These are phyloP conservation scores for Chloroceryle amazona DNA, from an alignment of 2,797 vertebrate genomes.

Conservation along the genomic window DNA sequence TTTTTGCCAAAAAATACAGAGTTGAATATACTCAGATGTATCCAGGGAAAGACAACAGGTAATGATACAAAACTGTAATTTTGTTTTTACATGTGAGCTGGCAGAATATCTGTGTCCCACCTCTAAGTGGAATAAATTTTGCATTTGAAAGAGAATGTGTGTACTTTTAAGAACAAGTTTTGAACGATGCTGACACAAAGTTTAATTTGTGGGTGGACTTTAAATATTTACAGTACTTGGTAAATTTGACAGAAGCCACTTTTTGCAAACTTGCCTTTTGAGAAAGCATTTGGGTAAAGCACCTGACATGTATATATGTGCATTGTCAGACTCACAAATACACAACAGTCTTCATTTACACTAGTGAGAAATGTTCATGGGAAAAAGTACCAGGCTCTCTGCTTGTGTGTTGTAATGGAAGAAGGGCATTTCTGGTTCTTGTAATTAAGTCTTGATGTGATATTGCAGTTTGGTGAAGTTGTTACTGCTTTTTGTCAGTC, in stretches of 20 bases:
- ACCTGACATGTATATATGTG: background rate
- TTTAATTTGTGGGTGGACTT: background rate
- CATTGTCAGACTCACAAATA: background rate
- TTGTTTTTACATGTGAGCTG: background rate
- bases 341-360: background rate
- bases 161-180: background rate
- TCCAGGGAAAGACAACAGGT: conserved; percentile 99
- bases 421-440: background rate
- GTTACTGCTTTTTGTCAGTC: background rate
- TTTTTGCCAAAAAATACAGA: conserved; percentile 99
- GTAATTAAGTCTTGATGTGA: background rate
- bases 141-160: background rate
- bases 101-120: background rate
- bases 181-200: background rate
- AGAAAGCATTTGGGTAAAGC: background rate
- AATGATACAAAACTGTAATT: conserved; percentile 4
- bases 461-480: background rate
- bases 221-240: background rate
- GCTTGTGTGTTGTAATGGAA: background rate
- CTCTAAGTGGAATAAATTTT: background rate
- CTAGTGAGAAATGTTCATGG: background rate
- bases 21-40: conserved; percentile 99
- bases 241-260: background rate
- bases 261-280: background rate
- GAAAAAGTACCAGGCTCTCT: background rate